Evolutionary conservation across 2,888 invertebrate genomes (phyloP).

Genomic region (Diadegma fenestrale): DNA sequence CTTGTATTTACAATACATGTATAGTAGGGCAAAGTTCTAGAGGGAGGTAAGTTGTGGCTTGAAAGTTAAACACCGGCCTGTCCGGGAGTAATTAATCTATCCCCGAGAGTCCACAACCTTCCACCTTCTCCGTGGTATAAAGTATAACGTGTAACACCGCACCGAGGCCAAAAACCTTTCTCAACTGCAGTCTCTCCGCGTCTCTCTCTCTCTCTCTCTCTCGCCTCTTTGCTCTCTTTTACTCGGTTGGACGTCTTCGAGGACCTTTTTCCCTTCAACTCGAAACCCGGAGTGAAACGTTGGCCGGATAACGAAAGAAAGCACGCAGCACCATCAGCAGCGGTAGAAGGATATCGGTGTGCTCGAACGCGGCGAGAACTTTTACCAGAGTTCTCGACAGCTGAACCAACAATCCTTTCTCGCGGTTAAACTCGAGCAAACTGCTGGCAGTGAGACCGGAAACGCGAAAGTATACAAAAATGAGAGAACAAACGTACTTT

Average conservation of each 20-base stretch:
- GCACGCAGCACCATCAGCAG: no score
- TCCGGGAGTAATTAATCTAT: conserved; percentile 73
- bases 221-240: neutral
- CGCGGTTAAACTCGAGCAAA: conserved; percentile 7
- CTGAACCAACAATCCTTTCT: conserved; percentile 33
- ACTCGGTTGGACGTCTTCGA: conserved; percentile 32
- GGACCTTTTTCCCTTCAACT: conserved; percentile 29
- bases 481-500: neutral
- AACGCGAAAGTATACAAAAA: neutral
- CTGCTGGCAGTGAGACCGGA: no score
- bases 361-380: conserved; percentile 35
- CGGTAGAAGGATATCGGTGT: no score
- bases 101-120: conserved; percentile 60
- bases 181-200: neutral
- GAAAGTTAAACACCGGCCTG: conserved; percentile 71
- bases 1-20: conserved; percentile 25
- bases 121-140: conserved; percentile 21
- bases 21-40: conserved; percentile 36
- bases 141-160: conserved; percentile 28
- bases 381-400: conserved; percentile 15
- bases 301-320: conserved; percentile 10
- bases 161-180: conserved; percentile 32
- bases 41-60: conserved; percentile 67
- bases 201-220: no score
- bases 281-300: neutral